Percentiles rank a stretch among this genome's conserved stretches.
Evolutionary conservation across 2,113 vertebrate genomes (phyloP).

Genomic region (Sorex fumeus): DNA sequence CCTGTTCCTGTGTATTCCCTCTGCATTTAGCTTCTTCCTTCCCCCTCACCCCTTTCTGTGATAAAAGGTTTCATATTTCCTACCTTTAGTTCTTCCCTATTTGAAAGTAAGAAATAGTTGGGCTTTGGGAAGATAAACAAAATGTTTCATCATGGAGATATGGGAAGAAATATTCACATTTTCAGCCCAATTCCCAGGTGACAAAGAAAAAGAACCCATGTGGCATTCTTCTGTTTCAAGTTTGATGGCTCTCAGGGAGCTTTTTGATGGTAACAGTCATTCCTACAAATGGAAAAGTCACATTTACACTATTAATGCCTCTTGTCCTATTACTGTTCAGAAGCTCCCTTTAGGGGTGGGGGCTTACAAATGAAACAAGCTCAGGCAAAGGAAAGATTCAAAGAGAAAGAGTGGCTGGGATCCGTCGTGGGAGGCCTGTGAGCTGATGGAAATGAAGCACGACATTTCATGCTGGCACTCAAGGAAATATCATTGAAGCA

Average conservation of each 20-base stretch:
- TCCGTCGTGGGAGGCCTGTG: slow-evolving; percentile 52
- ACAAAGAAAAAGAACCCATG: slow-evolving; percentile 24
- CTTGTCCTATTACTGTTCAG: not conserved
- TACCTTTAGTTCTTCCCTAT: not conserved
- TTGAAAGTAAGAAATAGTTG: slow-evolving; percentile 73
- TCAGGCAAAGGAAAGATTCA: slow-evolving; percentile 49
- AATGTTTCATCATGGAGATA: not conserved
- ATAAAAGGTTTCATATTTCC: slow-evolving; percentile 62
- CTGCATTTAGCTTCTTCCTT: slow-evolving; percentile 65
- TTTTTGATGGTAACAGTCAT: slow-evolving; percentile 22
- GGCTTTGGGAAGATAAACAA: slow-evolving; percentile 58
- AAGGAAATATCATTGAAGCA: slow-evolving; percentile 80
- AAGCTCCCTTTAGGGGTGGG: not conserved
- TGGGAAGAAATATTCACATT: not conserved
- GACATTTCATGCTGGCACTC: slow-evolving; percentile 65
- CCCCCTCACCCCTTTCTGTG: slow-evolving; percentile 51
- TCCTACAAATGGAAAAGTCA: slow-evolving; percentile 44
- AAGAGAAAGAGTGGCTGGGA: not conserved
- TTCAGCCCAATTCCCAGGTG: not conserved
- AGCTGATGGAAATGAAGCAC: slow-evolving; percentile 72
- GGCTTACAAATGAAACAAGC: not conserved
- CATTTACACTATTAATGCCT: slow-evolving; percentile 49
- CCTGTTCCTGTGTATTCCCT: slow-evolving; percentile 66
- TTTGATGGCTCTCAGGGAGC: not conserved
- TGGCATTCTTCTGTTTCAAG: slow-evolving; percentile 57